Conservation (phyloP, 2,797 vertebrate genomes). For the Labeo calbasu region DNA sequence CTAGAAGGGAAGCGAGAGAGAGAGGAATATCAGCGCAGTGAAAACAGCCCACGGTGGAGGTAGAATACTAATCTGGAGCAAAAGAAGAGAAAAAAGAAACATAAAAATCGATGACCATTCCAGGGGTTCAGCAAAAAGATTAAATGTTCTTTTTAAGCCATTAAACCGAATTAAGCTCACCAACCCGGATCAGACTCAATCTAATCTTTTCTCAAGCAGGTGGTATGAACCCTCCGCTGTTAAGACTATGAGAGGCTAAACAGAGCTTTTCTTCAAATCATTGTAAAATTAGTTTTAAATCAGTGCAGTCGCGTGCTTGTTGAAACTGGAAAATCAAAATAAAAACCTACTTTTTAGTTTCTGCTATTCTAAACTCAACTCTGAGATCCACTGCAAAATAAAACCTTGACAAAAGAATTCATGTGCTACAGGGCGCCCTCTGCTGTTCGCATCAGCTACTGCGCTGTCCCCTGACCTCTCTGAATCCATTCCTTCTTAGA, state of each 20-base stretch:
- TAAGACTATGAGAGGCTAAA: not conserved
- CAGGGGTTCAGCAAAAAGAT: conserved; percentile 42
- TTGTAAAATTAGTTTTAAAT: not conserved
- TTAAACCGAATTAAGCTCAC: conserved; percentile 48
- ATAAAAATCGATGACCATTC: conserved; percentile 36
- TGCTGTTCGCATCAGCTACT: conserved; percentile 39
- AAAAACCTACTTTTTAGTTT: not conserved
- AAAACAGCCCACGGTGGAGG: not conserved
- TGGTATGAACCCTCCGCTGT: conserved; percentile 42
- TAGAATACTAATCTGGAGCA: conserved; percentile 27
- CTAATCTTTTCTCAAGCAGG: conserved; percentile 49
- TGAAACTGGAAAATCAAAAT: not conserved
- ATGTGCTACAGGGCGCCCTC: conserved; percentile 42
- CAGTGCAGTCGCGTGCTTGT: not conserved
- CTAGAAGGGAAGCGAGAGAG: conserved; percentile 29
- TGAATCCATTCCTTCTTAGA: not conserved
- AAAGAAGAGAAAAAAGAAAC: conserved; percentile 2
- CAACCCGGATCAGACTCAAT: conserved; percentile 35
- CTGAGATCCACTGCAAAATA: not conserved
- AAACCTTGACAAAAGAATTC: not conserved
- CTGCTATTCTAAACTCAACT: not conserved
- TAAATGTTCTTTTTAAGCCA: conserved; percentile 41
- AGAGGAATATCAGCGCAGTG: conserved; percentile 15
- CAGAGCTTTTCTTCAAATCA: not conserved
- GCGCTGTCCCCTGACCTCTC: not conserved